Percentiles rank a stretch among this genome's conserved stretches.
These are phyloP conservation scores for Nyctalus aviator DNA, from an alignment of 2,797 vertebrate species.

Conservation along the genomic window DNA sequence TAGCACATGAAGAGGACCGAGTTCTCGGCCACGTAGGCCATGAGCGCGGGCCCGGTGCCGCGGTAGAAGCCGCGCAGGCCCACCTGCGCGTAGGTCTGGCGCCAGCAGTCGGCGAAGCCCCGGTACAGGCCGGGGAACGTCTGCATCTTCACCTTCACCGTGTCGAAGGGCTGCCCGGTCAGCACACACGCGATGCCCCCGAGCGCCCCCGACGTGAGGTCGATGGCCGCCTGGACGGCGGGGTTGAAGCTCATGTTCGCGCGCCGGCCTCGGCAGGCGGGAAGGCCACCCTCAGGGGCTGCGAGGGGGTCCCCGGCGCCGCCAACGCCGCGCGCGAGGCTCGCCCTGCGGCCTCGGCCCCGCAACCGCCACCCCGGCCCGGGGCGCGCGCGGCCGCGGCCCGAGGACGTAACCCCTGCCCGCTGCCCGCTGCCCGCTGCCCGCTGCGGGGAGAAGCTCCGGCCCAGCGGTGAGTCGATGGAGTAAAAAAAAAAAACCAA, in stretches of 20 bases:
- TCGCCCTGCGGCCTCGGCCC: background rate
- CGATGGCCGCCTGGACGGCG: constrained; percentile 91
- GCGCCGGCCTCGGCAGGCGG: background rate
- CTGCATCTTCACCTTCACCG: constrained; percentile 97
- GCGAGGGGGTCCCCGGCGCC: background rate
- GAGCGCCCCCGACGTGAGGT: constrained; percentile 93
- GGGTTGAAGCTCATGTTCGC: constrained; percentile 91
- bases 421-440: no score
- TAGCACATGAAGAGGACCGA: constrained; percentile 96
- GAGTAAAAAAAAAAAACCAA: no score
- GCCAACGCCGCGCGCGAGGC: background rate
- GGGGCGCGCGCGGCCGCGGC: rapidly evolving
- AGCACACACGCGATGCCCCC: constrained; percentile 84
- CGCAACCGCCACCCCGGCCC: background rate
- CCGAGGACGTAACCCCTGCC: background rate
- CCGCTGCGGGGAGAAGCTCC: no score
- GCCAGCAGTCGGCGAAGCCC: constrained; percentile 92
- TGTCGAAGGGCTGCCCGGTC: constrained; percentile 93
- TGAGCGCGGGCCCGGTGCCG: constrained; percentile 92
- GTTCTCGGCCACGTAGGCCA: constrained; percentile 93
- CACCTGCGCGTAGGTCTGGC: constrained; percentile 90
- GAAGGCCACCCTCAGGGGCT: background rate
- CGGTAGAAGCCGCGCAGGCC: constrained; percentile 93
- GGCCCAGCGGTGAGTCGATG: no score
- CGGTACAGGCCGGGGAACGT: constrained; percentile 93